These are phyloP conservation scores for Cyphomyrus plagiostoma DNA, from an alignment of 2,113 vertebrate genomes.

Conservation along the genomic window DNA sequence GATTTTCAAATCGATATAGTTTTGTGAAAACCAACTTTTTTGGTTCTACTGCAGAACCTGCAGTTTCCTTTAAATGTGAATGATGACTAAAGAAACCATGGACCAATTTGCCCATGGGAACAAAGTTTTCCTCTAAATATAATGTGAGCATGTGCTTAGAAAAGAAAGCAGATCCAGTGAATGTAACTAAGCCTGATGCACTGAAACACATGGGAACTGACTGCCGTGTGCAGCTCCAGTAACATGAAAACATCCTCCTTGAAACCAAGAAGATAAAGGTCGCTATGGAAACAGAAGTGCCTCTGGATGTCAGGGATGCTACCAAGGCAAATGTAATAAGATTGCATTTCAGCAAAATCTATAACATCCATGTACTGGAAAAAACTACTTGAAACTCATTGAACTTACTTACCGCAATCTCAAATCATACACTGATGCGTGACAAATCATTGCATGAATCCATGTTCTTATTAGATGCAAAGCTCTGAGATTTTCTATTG, in stretches of 20 bases:
- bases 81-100: background rate
- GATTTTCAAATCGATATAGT: background rate
- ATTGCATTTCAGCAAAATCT: background rate
- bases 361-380: background rate
- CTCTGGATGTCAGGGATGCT: slow-evolving; percentile 18
- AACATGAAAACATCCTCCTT: slow-evolving; percentile 25
- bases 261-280: slow-evolving; percentile 29
- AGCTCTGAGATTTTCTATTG: background rate
- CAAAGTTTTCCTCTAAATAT: background rate
- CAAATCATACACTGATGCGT: background rate
- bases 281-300: slow-evolving; percentile 39
- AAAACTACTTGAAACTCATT: background rate
- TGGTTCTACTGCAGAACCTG: background rate
- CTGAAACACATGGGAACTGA: background rate
- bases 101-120: background rate
- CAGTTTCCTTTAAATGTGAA: background rate
- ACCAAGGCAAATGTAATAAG: background rate
- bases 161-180: background rate
- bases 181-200: background rate
- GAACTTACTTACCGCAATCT: background rate
- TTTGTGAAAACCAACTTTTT: background rate
- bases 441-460: background rate
- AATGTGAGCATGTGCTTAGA: background rate
- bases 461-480: background rate
- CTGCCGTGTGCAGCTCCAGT: background rate